These are phyloP conservation scores for Ptychochromis oligacanthus DNA, from an alignment of 2,113 vertebrate genomes.

Conservation along the genomic window DNA sequence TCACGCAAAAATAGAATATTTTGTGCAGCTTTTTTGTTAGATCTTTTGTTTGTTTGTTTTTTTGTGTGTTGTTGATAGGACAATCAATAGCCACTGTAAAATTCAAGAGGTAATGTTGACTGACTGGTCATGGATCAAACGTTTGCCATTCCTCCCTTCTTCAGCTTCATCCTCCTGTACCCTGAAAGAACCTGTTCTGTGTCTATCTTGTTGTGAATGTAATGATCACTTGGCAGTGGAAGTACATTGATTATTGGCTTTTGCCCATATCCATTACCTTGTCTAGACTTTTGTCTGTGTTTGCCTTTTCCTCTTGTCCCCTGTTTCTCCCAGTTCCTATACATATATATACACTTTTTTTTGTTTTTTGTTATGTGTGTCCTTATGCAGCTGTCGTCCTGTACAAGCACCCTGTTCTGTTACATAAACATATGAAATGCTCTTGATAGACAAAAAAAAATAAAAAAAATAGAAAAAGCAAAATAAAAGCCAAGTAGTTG, in stretches of 20 bases:
- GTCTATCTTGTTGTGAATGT: slow-evolving; percentile 13
- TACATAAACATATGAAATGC: slow-evolving; percentile 49
- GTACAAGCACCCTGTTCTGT: not conserved
- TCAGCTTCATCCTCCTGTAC: not conserved
- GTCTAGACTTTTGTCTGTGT: slow-evolving; percentile 51
- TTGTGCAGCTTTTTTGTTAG: too few species aligned
- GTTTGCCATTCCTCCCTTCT: not conserved
- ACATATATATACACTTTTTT: not conserved
- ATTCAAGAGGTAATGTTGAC: not conserved
- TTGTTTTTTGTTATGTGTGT: not conserved
- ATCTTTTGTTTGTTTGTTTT: too few species aligned
- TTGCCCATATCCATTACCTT: slow-evolving; percentile 51
- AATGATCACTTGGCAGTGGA: slow-evolving; percentile 23
- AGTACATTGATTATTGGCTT: slow-evolving; percentile 51
- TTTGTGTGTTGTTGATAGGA: not conserved
- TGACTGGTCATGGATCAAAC: not conserved
- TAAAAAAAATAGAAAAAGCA: slow-evolving; percentile 43
- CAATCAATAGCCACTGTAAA: not conserved
- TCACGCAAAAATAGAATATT: not conserved
- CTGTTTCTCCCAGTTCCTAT: slow-evolving; percentile 21
- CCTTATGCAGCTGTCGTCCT: slow-evolving; percentile 17
- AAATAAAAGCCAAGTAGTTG: slow-evolving; percentile 59
- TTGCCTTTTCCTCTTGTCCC: slow-evolving; percentile 22
- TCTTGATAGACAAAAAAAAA: slow-evolving; percentile 38
- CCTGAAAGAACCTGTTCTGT: not conserved